phyloP scores from a whole-genome alignment of 2,888 invertebrate species.

The Lycaena phlaeas region DNA sequence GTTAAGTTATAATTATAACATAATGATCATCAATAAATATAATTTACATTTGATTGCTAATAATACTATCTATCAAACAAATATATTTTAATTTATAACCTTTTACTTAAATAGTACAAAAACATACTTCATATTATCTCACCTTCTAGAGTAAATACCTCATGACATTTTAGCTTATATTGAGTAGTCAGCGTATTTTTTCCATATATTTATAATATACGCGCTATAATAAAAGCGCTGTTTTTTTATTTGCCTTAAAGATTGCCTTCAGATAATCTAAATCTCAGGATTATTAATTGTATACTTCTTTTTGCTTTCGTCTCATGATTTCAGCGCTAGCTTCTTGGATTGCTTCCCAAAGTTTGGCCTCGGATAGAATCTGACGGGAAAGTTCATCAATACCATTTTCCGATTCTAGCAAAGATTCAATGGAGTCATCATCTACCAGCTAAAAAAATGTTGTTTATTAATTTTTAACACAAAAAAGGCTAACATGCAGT shows the following conservation, averaged over 20 bases:
- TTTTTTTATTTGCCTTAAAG: neutral
- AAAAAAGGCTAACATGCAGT: too few relatives aligned
- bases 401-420: conserved; percentile 79
- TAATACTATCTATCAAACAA: neutral
- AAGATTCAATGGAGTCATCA: conserved; percentile 77
- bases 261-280: neutral
- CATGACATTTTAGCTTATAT: conserved; percentile 1
- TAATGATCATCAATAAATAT: neutral
- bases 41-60: neutral
- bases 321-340: conserved; percentile 80
- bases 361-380: conserved; percentile 83
- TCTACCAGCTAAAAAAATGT: conserved; percentile 21
- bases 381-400: conserved; percentile 84
- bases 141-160: neutral
- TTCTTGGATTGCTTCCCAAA: conserved; percentile 86
- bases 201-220: neutral
- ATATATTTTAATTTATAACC: neutral
- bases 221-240: neutral
- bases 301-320: conserved; percentile 67
- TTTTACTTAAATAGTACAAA: neutral
- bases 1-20: neutral
- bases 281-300: conserved; percentile 7
- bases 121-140: neutral
- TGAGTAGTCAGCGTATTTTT: neutral
- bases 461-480: too few relatives aligned